Evolutionary conservation across 2,113 vertebrate genomes (phyloP).

Genomic region (Dipodomys spectabilis): DNA sequence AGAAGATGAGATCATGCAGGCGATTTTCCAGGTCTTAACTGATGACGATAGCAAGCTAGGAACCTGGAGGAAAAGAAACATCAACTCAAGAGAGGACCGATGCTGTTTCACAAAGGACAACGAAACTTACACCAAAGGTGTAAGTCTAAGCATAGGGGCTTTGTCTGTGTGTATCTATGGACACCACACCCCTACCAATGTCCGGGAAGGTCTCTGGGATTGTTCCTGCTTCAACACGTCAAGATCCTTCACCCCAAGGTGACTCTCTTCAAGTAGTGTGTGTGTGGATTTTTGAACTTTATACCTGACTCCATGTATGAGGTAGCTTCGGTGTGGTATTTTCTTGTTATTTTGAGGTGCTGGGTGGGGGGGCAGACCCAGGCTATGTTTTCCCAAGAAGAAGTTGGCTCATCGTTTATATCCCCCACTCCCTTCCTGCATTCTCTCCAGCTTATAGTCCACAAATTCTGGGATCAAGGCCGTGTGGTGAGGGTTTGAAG

Average conservation of each 20-base stretch:
- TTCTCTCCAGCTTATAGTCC: no score
- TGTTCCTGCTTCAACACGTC: background rate
- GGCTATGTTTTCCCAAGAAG: no score
- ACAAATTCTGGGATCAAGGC: no score
- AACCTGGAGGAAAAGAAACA: background rate
- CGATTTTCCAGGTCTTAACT: background rate
- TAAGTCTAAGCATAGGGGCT: background rate
- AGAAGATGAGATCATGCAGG: background rate
- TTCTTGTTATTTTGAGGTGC: background rate
- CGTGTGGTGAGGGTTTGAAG: no score
- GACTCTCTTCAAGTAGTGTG: background rate
- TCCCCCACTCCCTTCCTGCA: no score
- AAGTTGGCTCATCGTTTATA: no score
- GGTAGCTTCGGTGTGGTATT: background rate
- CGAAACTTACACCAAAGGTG: no score
- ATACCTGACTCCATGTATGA: background rate
- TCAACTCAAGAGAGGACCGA: no score
- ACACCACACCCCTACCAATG: background rate
- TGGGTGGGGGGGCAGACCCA: no score
- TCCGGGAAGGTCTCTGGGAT: background rate
- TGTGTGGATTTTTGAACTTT: background rate
- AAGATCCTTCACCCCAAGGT: background rate
- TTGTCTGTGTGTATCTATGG: fast-evolving
- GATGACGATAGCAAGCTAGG: background rate
- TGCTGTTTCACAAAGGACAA: background rate